Base-by-base conservation (phyloP, 1,140 invertebrate genomes). In the Lepidurus packardi region DNA sequence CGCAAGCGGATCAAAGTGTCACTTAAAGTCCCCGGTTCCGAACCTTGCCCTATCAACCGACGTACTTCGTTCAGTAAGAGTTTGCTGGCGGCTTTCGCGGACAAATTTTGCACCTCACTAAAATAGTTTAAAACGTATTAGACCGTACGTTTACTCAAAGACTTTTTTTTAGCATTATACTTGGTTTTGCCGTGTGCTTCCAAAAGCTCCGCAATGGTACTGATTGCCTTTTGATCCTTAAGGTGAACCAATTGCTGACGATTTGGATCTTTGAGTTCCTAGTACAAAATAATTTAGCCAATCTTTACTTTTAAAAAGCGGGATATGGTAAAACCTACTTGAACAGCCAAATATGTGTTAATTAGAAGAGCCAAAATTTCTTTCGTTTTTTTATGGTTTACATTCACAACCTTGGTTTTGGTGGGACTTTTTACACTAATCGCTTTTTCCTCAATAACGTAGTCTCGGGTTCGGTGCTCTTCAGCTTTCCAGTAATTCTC, bases 401-500 rank as follows among this genome's bases (percentile, higher is more conserved):
- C 16, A 21, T 65, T 65, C 6, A 16, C 53, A 21, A n/a, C 53
- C 53, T 65, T 65, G 53, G 21, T 21, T 65, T 65, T 65, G 53
- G 13, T 16, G 53, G 53, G 53, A 21, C 53, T 65, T 21, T 65
- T 65, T n/a, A 65, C 21, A 21, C 53, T 13, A 65, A 65, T 16
- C 53, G 13, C 53, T n/a, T 21, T 13, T 65, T 65, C 53, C 21
- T 65, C 53, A 8, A 65, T 65, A 21, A 65, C 53, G 53, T 65
- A 65, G 7, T 65, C 53, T 11, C 53, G 53, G 16, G 53, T 65
- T 65, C 53, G 53, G 53, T 65, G 53, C 53, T 65, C 53, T 65
- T 65, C 53, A 65, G 53, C 53, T 65, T 65, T 65, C 53, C 53
- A 65, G 21, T 65, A 65, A 21, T 65, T 65, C 8, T 65, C 53